Evolutionary conservation across 2,797 vertebrate species (phyloP).

Genomic region (Champsocephalus esox): DNA sequence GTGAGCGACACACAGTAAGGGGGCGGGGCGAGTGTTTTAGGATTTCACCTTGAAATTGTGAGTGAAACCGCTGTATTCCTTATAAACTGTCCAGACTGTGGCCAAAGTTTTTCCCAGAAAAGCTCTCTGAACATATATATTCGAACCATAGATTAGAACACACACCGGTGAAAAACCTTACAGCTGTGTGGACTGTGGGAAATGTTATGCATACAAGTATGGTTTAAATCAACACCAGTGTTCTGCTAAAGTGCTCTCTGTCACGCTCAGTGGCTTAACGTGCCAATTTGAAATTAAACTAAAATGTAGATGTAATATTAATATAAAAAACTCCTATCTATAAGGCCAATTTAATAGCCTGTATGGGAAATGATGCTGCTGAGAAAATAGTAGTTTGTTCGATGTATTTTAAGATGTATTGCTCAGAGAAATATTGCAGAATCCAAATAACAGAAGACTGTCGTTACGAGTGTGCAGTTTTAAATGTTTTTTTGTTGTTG

Average conservation of each 20-base stretch:
- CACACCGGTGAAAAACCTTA: slow-evolving; percentile 87
- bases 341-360: slow-evolving; percentile 3
- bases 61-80: too few relatives aligned
- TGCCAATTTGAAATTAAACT: slow-evolving; percentile 37
- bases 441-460: too few relatives aligned
- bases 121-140: slow-evolving; percentile 87
- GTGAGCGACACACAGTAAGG: too few relatives aligned
- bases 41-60: too few relatives aligned
- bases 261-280: slow-evolving; percentile 23
- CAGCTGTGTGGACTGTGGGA: slow-evolving; percentile 86
- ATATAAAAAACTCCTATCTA: not conserved
- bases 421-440: not conserved
- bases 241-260: slow-evolving; percentile 15
- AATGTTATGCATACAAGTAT: slow-evolving; percentile 86
- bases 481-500: too few relatives aligned
- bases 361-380: slow-evolving; percentile 15
- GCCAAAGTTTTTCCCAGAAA: slow-evolving; percentile 87
- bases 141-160: slow-evolving; percentile 57
- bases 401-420: slow-evolving; percentile 28
- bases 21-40: too few relatives aligned
- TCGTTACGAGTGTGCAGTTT: too few relatives aligned
- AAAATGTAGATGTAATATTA: slow-evolving; percentile 21
- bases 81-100: slow-evolving; percentile 78
- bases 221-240: slow-evolving; percentile 87
- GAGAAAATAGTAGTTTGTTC: slow-evolving; percentile 13